These are phyloP conservation scores for Gymnocypris eckloni DNA, from an alignment of 2,797 vertebrate genomes.

Conservation along the genomic window DNA sequence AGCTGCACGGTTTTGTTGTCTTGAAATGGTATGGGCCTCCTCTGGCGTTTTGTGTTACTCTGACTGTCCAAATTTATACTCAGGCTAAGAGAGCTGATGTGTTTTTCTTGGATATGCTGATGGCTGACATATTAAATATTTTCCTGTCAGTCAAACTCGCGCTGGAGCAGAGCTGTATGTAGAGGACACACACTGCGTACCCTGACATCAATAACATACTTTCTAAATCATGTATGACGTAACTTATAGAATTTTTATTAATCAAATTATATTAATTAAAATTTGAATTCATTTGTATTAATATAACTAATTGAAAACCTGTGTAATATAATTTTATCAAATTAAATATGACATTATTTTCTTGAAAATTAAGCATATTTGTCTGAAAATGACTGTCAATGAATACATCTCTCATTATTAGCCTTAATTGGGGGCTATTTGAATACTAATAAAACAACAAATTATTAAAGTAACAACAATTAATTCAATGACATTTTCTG, in stretches of 20 bases:
- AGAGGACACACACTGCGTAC: not conserved
- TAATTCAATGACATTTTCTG: not conserved
- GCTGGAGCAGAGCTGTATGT: not conserved
- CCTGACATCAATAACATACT: not conserved
- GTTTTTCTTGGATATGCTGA: slow-evolving; percentile 52
- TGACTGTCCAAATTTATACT: slow-evolving; percentile 48
- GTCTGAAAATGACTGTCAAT: not conserved
- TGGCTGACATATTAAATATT: slow-evolving; percentile 45
- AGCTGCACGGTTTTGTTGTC: slow-evolving; percentile 33
- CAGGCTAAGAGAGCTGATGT: slow-evolving; percentile 35
- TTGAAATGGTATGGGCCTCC: slow-evolving; percentile 21
- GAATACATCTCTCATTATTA: not conserved
- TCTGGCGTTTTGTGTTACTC: slow-evolving; percentile 24
- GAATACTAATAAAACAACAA: not conserved
- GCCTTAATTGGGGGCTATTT: not conserved
- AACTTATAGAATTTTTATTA: not conserved
- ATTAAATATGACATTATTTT: not conserved
- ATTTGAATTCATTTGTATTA: not conserved
- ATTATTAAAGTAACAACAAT: not conserved
- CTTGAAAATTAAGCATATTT: not conserved
- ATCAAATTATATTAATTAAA: not conserved
- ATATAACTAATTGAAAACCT: not conserved
- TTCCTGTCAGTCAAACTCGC: slow-evolving; percentile 4
- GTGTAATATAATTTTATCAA: not conserved
- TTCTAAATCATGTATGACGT: not conserved